Percentiles rank a stretch among this genome's conserved stretches.
Conservation (phyloP, 2,797 vertebrate species). For the Eospalax fontanierii region DNA sequence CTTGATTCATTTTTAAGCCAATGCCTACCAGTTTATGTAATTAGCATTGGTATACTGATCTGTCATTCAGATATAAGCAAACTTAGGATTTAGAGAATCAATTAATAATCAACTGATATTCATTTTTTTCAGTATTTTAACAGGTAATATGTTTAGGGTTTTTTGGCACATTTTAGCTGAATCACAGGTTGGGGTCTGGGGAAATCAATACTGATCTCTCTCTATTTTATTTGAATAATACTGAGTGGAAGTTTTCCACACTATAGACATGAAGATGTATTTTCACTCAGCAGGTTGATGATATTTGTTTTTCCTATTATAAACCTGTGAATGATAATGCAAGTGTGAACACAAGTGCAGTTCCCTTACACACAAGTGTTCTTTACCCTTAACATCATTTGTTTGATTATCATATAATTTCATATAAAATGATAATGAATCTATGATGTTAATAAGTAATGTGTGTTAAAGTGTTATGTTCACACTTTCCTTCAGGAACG, state of each 20-base stretch:
- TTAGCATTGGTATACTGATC: background rate
- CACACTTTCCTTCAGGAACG: background rate
- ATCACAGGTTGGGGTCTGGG: background rate
- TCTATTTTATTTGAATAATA: background rate
- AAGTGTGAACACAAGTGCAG: background rate
- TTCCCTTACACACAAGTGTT: background rate
- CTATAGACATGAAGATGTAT: background rate
- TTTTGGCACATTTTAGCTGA: background rate
- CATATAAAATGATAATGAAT: background rate
- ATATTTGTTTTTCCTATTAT: background rate
- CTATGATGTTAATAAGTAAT: background rate
- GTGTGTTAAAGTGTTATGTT: background rate
- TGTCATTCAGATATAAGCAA: background rate
- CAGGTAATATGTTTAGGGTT: background rate
- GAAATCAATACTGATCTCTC: background rate
- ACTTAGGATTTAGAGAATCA: background rate
- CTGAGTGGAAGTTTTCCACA: background rate
- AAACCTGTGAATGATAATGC: background rate
- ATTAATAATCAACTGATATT: background rate
- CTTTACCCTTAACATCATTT: background rate
- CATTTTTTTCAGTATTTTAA: background rate
- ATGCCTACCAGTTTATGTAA: constrained; percentile 10
- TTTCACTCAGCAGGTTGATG: background rate
- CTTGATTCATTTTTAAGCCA: constrained; percentile 23
- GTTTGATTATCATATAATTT: background rate